Percentiles rank a stretch among this genome's conserved stretches.
Conservation (phyloP, 2,797 vertebrate species). For the Moxostoma hubbsi region DNA sequence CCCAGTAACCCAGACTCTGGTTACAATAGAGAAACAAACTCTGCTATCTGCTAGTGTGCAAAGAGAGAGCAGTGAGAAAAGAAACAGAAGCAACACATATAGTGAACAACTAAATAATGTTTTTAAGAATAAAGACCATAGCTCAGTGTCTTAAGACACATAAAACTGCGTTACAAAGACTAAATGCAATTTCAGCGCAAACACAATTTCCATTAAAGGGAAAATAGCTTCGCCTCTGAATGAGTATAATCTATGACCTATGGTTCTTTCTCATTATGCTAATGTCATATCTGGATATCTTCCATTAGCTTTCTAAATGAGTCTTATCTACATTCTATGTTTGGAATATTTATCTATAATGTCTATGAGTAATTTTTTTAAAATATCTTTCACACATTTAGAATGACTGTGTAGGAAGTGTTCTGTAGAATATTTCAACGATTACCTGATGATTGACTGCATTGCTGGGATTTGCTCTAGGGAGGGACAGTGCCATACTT, state of each 20-base stretch:
- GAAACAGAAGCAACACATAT: slow-evolving; percentile 35
- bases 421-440: slow-evolving; percentile 21
- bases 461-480: slow-evolving; percentile 68
- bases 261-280: slow-evolving; percentile 45
- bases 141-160: slow-evolving; percentile 40
- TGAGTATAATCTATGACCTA: slow-evolving; percentile 47
- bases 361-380: slow-evolving; percentile 21
- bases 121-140: slow-evolving; percentile 28
- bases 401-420: slow-evolving; percentile 15
- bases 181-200: slow-evolving; percentile 32
- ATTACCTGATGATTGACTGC: slow-evolving; percentile 72
- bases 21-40: slow-evolving; percentile 15
- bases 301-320: slow-evolving; percentile 50
- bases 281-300: slow-evolving; percentile 47
- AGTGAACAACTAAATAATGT: slow-evolving; percentile 31
- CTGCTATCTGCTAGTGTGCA: slow-evolving; percentile 38
- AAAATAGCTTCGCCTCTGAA: slow-evolving; percentile 40
- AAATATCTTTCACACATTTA: slow-evolving; percentile 13
- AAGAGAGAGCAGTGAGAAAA: slow-evolving; percentile 46
- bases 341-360: slow-evolving; percentile 38
- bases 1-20: not conserved
- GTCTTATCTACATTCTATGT: slow-evolving; percentile 38
- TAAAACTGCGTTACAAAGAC: slow-evolving; percentile 27
- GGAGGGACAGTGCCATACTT: slow-evolving; percentile 70
- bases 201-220: slow-evolving; percentile 40